Evolutionary conservation across 1,140 invertebrate species (phyloP).

Genomic region (Pseudomyrmex flavicornis): DNA sequence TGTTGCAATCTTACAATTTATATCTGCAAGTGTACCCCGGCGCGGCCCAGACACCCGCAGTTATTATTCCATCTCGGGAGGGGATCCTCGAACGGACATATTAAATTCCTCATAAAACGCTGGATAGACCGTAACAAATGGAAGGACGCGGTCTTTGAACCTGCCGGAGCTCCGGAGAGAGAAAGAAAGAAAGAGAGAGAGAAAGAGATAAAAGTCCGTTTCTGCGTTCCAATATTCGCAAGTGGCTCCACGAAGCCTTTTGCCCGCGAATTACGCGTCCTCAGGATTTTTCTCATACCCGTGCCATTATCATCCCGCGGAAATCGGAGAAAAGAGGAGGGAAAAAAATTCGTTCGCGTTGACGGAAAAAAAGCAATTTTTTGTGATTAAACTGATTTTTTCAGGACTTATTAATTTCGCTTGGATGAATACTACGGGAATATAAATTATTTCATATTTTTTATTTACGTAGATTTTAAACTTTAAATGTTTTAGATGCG

Average conservation of each 20-base stretch:
- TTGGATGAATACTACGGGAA: background rate
- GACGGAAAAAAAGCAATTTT: background rate
- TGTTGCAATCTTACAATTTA: conserved; percentile 63
- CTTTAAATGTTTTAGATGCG: background rate
- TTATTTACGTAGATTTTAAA: background rate
- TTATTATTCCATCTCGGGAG: conserved; percentile 56
- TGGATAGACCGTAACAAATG: conserved; percentile 61
- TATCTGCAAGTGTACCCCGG: conserved; percentile 46
- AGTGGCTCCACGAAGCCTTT: conserved; percentile 46
- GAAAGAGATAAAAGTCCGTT: background rate
- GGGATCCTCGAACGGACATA: conserved; percentile 55
- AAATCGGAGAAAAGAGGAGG: conserved; percentile 3
- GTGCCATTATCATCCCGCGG: conserved; percentile 1
- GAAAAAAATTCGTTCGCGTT: background rate
- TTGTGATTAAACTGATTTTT: conserved; percentile 37
- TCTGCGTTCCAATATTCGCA: conserved; percentile 54
- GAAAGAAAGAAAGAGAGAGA: background rate
- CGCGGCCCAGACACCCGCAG: conserved; percentile 47
- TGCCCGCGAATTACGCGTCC: conserved; percentile 40
- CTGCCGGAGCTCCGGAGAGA: conserved; percentile 39
- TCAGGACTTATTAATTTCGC: background rate
- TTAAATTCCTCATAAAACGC: conserved; percentile 64
- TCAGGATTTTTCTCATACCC: conserved; percentile 12
- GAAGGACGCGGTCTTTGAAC: conserved; percentile 59
- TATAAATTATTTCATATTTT: background rate